phyloP scores from a whole-genome alignment of 2,888 invertebrate genomes.

The Eutolmus rufibarbis region DNA sequence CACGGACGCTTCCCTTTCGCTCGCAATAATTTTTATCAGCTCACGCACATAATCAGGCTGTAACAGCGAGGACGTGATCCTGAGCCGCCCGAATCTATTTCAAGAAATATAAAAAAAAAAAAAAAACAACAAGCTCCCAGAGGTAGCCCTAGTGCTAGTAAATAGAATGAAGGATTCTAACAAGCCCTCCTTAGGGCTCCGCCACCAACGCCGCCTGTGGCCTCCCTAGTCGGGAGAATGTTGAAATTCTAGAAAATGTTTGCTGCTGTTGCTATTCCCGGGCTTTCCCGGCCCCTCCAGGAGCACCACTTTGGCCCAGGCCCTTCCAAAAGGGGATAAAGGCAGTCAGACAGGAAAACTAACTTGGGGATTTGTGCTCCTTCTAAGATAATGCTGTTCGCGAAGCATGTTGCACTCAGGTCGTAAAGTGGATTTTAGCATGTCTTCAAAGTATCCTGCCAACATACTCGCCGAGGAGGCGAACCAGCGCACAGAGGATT shows the following conservation, averaged over 20 bases:
- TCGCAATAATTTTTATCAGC: slow-evolving; percentile 21
- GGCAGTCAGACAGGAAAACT: slow-evolving; percentile 11
- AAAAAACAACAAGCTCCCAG: too few species aligned
- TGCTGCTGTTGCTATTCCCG: background rate
- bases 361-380: slow-evolving; percentile 11
- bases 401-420: background rate
- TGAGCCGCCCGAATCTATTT: slow-evolving; percentile 20
- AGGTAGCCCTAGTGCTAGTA: background rate
- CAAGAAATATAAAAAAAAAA: slow-evolving; percentile 31
- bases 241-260: background rate
- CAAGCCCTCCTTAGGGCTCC: background rate
- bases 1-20: background rate
- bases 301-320: background rate
- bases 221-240: background rate
- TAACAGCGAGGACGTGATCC: slow-evolving; percentile 27
- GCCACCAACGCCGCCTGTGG: background rate
- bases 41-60: slow-evolving; percentile 31
- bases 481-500: background rate
- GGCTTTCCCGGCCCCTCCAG: too few species aligned
- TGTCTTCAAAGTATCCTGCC: background rate
- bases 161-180: slow-evolving; percentile 3
- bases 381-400: background rate
- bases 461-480: background rate
- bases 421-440: background rate
- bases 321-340: background rate